A percentile compares a stretch with the other conserved stretches of the same genome.
Conservation (phyloP, 2,888 invertebrate species). For the Melinaea marsaeus region DNA sequence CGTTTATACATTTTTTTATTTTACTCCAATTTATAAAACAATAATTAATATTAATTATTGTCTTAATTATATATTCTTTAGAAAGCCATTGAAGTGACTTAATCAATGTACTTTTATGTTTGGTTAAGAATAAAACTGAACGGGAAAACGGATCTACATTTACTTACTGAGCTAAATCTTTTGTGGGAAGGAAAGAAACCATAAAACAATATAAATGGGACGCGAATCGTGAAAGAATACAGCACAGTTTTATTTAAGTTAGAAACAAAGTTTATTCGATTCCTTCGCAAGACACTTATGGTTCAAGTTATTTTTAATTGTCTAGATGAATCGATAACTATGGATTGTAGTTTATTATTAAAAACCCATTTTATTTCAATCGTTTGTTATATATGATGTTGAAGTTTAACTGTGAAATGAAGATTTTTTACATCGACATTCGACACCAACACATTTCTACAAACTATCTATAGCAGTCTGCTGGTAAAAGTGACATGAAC, state of each 20-base stretch:
- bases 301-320: conserved; percentile 5
- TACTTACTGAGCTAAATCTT: conserved; percentile 50
- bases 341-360: no score
- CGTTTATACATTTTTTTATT: no score
- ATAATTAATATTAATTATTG: no score
- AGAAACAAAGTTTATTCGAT: conserved; percentile 47
- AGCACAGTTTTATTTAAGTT: conserved; percentile 33
- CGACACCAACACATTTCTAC: conserved; percentile 7
- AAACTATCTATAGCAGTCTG: conserved; percentile 21
- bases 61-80: neutral
- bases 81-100: conserved; percentile 13
- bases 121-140: conserved; percentile 47
- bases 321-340: neutral
- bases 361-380: no score
- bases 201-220: conserved; percentile 73
- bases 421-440: no score
- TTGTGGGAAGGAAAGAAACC: conserved; percentile 60
- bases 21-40: no score
- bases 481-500: conserved; percentile 7
- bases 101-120: conserved; percentile 27
- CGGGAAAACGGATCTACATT: conserved; percentile 54
- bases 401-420: no score
- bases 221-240: conserved; percentile 49
- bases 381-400: no score
- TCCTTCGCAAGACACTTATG: conserved; percentile 43